These are phyloP conservation scores for Petromus typicus DNA, from an alignment of 2,113 vertebrate genomes.

Conservation along the genomic window DNA sequence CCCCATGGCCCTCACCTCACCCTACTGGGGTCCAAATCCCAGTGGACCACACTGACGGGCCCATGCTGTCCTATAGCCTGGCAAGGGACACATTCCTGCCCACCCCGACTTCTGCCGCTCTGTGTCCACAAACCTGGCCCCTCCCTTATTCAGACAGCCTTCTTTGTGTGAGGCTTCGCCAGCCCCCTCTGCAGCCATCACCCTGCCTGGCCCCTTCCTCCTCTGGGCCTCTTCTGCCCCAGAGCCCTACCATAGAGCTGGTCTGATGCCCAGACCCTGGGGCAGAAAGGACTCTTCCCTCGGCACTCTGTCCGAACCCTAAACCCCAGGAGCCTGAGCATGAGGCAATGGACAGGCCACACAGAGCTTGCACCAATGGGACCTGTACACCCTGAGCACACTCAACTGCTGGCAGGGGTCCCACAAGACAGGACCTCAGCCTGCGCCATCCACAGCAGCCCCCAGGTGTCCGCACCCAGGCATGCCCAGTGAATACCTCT, in stretches of 20 bases:
- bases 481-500: not conserved
- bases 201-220: fast-evolving
- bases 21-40: fast-evolving
- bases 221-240: not conserved
- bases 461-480: too few relatives aligned
- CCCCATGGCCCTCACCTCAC: fast-evolving
- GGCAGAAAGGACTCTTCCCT: not conserved
- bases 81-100: too few relatives aligned
- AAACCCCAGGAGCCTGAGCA: not conserved
- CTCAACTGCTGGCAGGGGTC: not conserved
- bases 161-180: not conserved
- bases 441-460: not conserved
- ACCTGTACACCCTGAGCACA: not conserved
- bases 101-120: not conserved
- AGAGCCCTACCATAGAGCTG: not conserved
- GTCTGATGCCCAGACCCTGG: not conserved
- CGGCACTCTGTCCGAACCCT: not conserved
- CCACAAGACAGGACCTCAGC: not conserved
- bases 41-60: fast-evolving
- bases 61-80: fast-evolving
- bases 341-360: too few relatives aligned
- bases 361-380: not conserved
- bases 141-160: not conserved
- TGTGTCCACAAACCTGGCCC: not conserved
- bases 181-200: not conserved